Conservation (phyloP, 2,797 vertebrate species). For the Macropodus opercularis region DNA sequence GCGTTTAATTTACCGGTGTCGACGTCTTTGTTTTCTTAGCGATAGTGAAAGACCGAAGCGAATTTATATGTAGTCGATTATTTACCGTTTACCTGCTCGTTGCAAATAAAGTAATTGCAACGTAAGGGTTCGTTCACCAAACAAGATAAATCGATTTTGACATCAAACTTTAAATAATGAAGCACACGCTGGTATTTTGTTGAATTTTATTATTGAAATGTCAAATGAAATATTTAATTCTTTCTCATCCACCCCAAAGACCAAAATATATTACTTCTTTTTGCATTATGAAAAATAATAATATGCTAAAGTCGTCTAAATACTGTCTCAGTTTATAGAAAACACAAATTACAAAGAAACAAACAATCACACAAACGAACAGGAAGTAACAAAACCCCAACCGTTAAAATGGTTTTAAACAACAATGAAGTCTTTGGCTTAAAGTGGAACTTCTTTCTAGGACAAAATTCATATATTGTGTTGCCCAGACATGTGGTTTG, state of each 20-base stretch:
- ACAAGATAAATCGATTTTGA: not conserved
- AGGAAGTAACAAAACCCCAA: conserved; percentile 10
- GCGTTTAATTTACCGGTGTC: too few species aligned
- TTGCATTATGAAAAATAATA: conserved; percentile 68
- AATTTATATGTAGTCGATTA: too few species aligned
- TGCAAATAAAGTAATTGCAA: not conserved
- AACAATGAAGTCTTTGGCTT: conserved; percentile 59
- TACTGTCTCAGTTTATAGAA: conserved; percentile 55
- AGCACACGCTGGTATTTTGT: not conserved
- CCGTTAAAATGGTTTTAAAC: conserved; percentile 29
- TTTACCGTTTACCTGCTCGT: too few species aligned
- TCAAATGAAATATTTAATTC: conserved; percentile 39
- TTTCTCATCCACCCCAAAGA: conserved; percentile 39
- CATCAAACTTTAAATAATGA: conserved; percentile 12
- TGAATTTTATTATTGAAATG: conserved; percentile 52
- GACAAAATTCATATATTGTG: not conserved
- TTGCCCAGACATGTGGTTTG: not conserved
- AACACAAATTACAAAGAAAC: conserved; percentile 50
- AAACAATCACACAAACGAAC: too few species aligned
- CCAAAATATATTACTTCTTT: conserved; percentile 81
- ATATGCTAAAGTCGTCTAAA: conserved; percentile 44
- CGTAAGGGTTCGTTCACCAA: not conserved
- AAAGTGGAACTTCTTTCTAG: conserved; percentile 11
- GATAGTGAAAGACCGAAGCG: not conserved
- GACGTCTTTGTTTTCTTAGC: too few species aligned